Conservation (phyloP, 2,113 vertebrate genomes). For the Misgurnus anguillicaudatus region DNA sequence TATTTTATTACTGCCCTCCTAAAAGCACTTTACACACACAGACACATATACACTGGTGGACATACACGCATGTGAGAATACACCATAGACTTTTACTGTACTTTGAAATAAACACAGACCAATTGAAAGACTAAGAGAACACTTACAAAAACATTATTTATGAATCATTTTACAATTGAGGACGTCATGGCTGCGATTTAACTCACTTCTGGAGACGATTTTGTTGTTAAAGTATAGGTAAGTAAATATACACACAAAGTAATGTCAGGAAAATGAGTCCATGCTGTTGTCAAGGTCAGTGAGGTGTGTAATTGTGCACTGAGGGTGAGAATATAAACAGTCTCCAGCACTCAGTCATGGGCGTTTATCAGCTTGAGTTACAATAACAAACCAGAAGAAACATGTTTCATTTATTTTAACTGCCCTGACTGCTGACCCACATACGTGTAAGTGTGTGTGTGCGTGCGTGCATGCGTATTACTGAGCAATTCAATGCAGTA, state of each 20-base stretch:
- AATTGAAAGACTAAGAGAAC: no score
- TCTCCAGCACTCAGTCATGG: not conserved
- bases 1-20: no score
- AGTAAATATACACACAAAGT: not conserved
- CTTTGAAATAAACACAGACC: no score
- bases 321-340: slow-evolving; percentile 29
- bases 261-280: slow-evolving; percentile 18
- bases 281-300: slow-evolving; percentile 31
- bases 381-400: slow-evolving; percentile 17
- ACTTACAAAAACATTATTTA: no score
- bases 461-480: not conserved
- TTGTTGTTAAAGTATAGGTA: no score
- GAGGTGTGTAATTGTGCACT: slow-evolving; percentile 13
- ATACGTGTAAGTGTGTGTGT: not conserved
- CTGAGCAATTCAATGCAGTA: not conserved
- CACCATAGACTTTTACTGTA: no score
- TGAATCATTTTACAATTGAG: no score
- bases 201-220: no score
- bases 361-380: not conserved
- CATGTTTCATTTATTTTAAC: slow-evolving; percentile 21
- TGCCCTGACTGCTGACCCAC: not conserved
- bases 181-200: no score
- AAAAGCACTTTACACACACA: slow-evolving; percentile 47
- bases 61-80: slow-evolving; percentile 52
- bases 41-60: no score